These are phyloP conservation scores for Laupala kohalensis DNA, from an alignment of 1,140 invertebrate species.

Conservation along the genomic window DNA sequence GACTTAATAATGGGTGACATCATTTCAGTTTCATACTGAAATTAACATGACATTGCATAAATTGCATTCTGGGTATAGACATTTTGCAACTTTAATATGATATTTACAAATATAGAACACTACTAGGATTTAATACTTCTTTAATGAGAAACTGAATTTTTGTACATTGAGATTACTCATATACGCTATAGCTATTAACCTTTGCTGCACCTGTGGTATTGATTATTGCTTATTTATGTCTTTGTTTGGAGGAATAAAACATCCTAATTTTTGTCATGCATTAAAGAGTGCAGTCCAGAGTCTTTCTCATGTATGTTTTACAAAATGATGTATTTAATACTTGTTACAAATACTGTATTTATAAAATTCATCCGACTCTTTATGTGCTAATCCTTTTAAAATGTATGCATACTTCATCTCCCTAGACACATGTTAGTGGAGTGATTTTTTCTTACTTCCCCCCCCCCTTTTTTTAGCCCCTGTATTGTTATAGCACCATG, in stretches of 20 bases:
- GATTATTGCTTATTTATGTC: neutral
- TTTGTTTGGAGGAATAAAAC: neutral
- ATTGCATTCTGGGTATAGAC: neutral
- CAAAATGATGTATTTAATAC: neutral
- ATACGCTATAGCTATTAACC: neutral
- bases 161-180: neutral
- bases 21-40: neutral
- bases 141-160: neutral
- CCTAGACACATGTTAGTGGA: no score
- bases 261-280: neutral
- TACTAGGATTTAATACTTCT: neutral
- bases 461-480: no score
- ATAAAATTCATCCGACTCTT: no score
- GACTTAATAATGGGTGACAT: no score
- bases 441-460: no score
- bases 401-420: no score
- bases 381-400: no score
- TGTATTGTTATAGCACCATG: no score
- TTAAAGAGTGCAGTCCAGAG: neutral
- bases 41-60: neutral
- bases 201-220: neutral
- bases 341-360: neutral
- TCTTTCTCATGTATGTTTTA: neutral
- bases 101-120: neutral
- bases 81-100: neutral